Evolutionary conservation across 2,888 invertebrate species (phyloP).

Genomic region (Tipula unca): DNA sequence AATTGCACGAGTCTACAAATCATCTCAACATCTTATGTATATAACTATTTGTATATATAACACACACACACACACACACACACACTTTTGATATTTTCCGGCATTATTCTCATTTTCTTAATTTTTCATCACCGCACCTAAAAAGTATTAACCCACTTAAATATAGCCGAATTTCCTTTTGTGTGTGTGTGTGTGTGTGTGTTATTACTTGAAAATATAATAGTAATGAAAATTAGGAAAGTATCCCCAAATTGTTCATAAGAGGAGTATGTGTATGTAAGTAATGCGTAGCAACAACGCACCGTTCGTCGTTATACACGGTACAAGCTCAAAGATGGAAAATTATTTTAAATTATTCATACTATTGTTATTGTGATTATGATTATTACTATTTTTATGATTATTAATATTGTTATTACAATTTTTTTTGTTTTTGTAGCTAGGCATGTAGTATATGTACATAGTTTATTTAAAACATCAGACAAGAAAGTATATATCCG

Average conservation of each 20-base stretch:
- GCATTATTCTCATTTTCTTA: not conserved
- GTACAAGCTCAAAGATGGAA: not conserved
- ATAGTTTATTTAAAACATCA: not conserved
- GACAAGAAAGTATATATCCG: not conserved
- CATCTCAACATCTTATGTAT: not conserved
- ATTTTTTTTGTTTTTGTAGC: not conserved
- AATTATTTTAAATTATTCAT: conserved; percentile 9
- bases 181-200: not conserved
- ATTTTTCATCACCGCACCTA: not conserved
- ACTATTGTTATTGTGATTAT: not conserved
- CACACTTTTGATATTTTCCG: too few relatives aligned
- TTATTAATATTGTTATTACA: not conserved
- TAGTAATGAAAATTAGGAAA: not conserved
- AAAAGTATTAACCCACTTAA: not conserved
- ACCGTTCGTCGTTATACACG: not conserved
- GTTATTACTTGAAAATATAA: not conserved
- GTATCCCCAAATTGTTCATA: not conserved
- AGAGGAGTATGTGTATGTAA: not conserved
- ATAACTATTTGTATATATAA: too few relatives aligned
- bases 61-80: too few relatives aligned
- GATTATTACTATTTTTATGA: not conserved
- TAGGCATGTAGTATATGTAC: not conserved
- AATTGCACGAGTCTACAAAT: not conserved
- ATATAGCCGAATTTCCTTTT: not conserved
- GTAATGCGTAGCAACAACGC: not conserved